phyloP scores from a whole-genome alignment of 2,113 vertebrate species.

The Myocastor coypus region DNA sequence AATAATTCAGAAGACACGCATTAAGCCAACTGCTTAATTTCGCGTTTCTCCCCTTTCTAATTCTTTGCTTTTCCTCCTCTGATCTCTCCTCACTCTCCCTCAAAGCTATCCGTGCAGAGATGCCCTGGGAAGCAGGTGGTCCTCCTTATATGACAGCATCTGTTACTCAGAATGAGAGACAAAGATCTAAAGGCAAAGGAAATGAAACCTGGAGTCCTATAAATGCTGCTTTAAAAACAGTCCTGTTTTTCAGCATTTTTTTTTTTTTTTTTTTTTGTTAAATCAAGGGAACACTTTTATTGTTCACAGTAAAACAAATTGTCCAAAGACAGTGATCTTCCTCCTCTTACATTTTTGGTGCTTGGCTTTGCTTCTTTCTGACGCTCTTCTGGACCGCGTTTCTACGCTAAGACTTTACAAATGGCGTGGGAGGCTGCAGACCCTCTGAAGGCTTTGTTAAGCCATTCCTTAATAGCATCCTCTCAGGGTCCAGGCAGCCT shows the following conservation, averaged over 20 bases:
- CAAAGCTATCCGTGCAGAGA: constrained; percentile 69
- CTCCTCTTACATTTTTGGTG: constrained; percentile 68
- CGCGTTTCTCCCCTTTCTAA: constrained; percentile 61
- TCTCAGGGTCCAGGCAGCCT: constrained; percentile 25
- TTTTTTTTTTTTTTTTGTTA: no score
- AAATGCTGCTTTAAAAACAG: constrained; percentile 63
- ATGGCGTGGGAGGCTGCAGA: constrained; percentile 64
- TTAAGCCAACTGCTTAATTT: constrained; percentile 82
- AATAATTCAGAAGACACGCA: constrained; percentile 80
- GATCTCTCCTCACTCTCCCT: constrained; percentile 68
- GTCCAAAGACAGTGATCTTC: constrained; percentile 45
- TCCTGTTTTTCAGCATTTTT: constrained; percentile 56
- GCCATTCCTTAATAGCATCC: constrained; percentile 66
- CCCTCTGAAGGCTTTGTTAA: constrained; percentile 39
- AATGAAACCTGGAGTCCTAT: constrained; percentile 57
- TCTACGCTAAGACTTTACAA: constrained; percentile 68
- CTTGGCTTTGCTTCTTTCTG: constrained; percentile 62
- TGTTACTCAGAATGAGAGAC: constrained; percentile 70
- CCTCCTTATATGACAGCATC: constrained; percentile 71
- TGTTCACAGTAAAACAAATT: constrained; percentile 40
- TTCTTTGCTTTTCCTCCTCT: constrained; percentile 75
- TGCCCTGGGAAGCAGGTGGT: constrained; percentile 72
- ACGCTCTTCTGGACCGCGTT: constrained; percentile 31
- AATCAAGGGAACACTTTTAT: constrained; percentile 59
- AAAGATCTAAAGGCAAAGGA: constrained; percentile 66